Evolutionary conservation across 2,888 invertebrate species (phyloP).

Genomic region (Stictocephala bisonia): DNA sequence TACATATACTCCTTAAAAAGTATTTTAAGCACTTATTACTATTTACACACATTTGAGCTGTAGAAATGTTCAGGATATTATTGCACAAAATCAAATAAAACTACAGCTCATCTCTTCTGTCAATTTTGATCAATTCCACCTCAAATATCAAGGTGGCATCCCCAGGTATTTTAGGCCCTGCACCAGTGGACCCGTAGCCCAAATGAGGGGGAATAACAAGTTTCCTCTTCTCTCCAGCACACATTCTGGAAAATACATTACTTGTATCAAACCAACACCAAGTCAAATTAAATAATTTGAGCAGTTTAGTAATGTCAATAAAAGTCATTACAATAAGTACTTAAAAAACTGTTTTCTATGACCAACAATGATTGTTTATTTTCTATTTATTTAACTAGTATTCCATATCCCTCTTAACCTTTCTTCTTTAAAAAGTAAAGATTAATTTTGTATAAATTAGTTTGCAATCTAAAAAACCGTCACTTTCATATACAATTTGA

Average conservation of each 20-base stretch:
- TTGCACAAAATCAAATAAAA: not conserved
- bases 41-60: not conserved
- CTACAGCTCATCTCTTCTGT: slow-evolving; percentile 63
- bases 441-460: too few species aligned
- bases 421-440: too few species aligned
- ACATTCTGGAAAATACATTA: slow-evolving; percentile 72
- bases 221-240: slow-evolving; percentile 87
- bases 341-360: not conserved
- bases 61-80: not conserved
- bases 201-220: slow-evolving; percentile 87
- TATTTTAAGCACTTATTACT: too few species aligned
- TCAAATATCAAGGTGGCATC: slow-evolving; percentile 83
- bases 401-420: too few species aligned
- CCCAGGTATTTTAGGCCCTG: slow-evolving; percentile 86
- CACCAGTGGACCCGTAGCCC: slow-evolving; percentile 85
- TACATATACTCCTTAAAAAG: too few species aligned
- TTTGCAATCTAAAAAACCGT: too few species aligned
- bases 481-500: too few species aligned
- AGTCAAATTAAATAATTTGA: not conserved
- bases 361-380: too few species aligned
- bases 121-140: slow-evolving; percentile 82
- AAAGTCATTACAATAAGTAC: not conserved
- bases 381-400: too few species aligned
- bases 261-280: not conserved
- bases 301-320: not conserved